These are phyloP conservation scores for Leptothorax acervorum DNA, from an alignment of 2,888 invertebrate genomes.

Conservation along the genomic window DNA sequence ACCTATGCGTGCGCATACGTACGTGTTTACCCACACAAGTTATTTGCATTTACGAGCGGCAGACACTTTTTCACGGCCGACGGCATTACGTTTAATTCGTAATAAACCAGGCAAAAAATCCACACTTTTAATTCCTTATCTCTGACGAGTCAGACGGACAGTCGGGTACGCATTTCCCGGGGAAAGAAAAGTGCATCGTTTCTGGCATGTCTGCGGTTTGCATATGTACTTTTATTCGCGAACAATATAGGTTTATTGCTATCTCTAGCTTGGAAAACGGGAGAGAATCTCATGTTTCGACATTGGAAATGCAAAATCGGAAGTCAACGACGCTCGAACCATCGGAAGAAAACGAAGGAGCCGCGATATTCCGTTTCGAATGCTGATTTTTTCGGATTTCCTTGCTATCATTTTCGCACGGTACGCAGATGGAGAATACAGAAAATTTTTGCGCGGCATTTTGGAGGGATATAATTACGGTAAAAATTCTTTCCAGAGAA, in stretches of 20 bases:
- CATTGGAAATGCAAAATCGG: conserved; percentile 60
- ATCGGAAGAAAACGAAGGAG: conserved; percentile 35
- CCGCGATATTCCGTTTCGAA: conserved; percentile 57
- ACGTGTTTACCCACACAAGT: conserved; percentile 64
- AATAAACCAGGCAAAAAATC: conserved; percentile 78
- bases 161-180: conserved; percentile 42
- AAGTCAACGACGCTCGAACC: conserved; percentile 51
- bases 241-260: neutral
- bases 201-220: neutral
- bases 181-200: neutral
- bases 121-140: conserved; percentile 78
- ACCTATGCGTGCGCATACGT: conserved; percentile 56
- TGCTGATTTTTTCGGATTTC: conserved; percentile 55
- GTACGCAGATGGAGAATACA: neutral
- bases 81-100: conserved; percentile 71
- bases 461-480: neutral
- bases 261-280: conserved; percentile 21
- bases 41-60: conserved; percentile 73
- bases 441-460: conserved; percentile 10
- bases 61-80: conserved; percentile 72
- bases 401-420: conserved; percentile 9
- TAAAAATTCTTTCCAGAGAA: neutral
- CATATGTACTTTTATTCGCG: neutral
- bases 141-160: conserved; percentile 41
- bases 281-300: conserved; percentile 58